A percentile compares a stretch with the other conserved stretches of the same genome.
phyloP scores from a whole-genome alignment of 2,113 vertebrate species.

The Aphelocoma coerulescens region DNA sequence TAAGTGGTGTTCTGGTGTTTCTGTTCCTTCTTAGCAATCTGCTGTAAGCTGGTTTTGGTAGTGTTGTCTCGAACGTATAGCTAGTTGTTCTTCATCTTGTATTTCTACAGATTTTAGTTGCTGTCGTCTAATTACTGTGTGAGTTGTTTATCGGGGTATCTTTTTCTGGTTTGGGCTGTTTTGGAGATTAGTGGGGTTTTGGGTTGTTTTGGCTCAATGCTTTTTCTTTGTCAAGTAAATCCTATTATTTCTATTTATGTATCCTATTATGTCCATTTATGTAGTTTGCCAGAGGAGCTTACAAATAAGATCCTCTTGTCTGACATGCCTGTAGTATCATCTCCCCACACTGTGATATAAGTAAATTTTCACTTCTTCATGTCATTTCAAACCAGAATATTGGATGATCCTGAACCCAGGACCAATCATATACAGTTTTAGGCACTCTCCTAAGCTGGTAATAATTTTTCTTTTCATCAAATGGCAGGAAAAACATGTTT shows the following conservation, averaged over 20 bases:
- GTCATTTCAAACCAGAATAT: background rate
- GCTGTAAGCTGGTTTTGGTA: background rate
- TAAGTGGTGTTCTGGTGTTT: rapidly evolving
- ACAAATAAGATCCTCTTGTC: background rate
- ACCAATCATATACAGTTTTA: background rate
- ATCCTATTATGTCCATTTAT: background rate
- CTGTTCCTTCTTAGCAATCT: rapidly evolving
- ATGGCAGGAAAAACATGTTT: background rate
- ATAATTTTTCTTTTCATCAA: too few species aligned
- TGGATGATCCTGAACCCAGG: background rate
- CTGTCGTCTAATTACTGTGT: background rate
- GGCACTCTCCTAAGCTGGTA: background rate
- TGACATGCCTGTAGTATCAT: background rate
- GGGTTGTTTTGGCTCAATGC: background rate
- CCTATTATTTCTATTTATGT: background rate
- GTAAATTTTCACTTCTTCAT: background rate
- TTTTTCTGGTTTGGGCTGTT: background rate
- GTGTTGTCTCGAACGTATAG: background rate
- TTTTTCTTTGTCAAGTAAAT: background rate
- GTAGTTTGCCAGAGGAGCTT: background rate
- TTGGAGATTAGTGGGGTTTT: too few species aligned
- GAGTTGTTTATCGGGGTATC: too few species aligned
- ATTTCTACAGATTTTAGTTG: background rate
- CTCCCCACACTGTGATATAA: rapidly evolving
- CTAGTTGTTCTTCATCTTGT: background rate